Conservation (phyloP, 2,888 invertebrate genomes). For the Tubulanus polymorphus region DNA sequence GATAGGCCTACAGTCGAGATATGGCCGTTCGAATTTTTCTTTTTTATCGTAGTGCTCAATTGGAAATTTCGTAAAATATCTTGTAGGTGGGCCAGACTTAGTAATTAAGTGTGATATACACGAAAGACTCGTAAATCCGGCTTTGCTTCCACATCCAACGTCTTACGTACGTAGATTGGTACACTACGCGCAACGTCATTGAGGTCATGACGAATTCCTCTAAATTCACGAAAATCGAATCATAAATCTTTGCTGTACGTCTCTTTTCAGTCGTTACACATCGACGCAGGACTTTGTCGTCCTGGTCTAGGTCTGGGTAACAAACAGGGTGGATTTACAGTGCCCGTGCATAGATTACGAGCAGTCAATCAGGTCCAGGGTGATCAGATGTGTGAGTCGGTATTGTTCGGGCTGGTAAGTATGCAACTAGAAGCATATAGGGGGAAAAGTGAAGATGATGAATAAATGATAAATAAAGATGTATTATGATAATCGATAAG, state of each 20-base stretch:
- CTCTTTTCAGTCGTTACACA: not conserved
- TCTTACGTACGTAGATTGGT: constrained; percentile 15
- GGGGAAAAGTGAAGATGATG: no score
- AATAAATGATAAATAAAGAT: no score
- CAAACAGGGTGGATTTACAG: constrained; percentile 17
- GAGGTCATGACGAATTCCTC: not conserved
- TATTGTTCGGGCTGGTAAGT: constrained; percentile 42
- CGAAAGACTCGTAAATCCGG: constrained; percentile 37
- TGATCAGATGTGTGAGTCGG: constrained; percentile 37
- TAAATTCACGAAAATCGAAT: not conserved
- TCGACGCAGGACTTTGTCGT: not conserved
- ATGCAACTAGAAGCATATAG: no score
- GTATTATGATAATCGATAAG: not conserved
- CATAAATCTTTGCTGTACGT: not conserved
- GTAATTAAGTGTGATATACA: constrained; percentile 42
- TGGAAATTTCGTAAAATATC: not conserved
- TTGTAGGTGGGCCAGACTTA: constrained; percentile 21
- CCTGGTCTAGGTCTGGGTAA: not conserved
- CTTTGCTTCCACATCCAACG: constrained; percentile 26
- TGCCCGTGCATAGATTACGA: constrained; percentile 31
- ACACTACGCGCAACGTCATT: not conserved
- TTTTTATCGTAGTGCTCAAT: no score
- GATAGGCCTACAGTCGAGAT: no score
- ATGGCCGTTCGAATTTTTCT: no score
- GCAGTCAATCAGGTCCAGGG: constrained; percentile 26